These are phyloP conservation scores for Helicoverpa armigera DNA, from an alignment of 1,140 invertebrate species.

Conservation along the genomic window DNA sequence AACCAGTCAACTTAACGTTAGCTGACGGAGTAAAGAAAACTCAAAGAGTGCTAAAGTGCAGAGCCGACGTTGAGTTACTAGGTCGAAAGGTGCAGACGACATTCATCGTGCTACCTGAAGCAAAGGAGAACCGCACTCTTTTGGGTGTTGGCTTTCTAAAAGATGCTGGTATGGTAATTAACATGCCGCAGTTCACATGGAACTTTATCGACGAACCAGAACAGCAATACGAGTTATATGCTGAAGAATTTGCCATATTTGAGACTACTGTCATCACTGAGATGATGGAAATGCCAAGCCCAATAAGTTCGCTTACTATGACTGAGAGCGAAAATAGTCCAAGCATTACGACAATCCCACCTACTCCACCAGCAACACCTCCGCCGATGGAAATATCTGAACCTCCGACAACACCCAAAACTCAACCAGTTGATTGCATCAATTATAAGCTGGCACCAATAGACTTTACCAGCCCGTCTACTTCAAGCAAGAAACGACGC, in stretches of 20 bases:
- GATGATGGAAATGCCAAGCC: too few species aligned
- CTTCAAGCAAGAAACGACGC: background rate
- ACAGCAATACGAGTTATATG: background rate
- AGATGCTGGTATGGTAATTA: background rate
- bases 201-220: background rate
- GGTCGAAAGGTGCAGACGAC: background rate
- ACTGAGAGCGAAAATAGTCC: background rate
- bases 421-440: too few species aligned
- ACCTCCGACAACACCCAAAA: too few species aligned
- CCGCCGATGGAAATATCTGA: background rate
- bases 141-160: background rate
- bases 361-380: background rate
- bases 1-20: background rate
- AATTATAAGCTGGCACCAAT: background rate
- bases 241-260: background rate
- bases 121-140: conserved; percentile 6
- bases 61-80: background rate
- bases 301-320: background rate
- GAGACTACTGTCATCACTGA: background rate
- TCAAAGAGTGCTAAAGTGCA: too few species aligned
- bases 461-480: background rate
- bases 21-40: conserved; percentile 45
- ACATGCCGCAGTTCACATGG: background rate
- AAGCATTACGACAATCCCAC: background rate
- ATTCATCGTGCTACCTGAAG: conserved; percentile 40